Evolutionary conservation across 2,113 vertebrate genomes (phyloP), one percentile per base, ranked within the genome.

Genomic region (Perca fluviatilis): DNA sequence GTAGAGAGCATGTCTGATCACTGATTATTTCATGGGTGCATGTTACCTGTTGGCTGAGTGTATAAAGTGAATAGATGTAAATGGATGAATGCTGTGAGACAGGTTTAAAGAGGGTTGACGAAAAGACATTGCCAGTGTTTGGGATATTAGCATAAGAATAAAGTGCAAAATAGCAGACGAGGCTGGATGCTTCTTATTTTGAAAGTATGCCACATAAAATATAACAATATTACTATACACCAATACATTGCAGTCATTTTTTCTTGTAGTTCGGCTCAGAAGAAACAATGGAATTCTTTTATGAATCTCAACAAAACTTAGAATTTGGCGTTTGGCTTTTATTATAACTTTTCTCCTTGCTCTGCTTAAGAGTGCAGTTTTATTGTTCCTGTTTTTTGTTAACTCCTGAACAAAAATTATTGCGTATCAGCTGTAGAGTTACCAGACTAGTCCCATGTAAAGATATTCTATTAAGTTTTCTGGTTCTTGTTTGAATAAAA

Each of bases 11-110:
- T 73, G 77, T 70, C 75, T 67, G 63, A 84, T 84, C 71, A 53
- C 79, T 74, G 46, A 89, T 80, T 75, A 83, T 82, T 86, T 88
- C 19, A 83, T 81, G 25, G 33, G 61, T 57, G 70, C 63, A 74
- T 65, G 60, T 87, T 74, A 89, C 68, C 74, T 89, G 82, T 66
- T 65, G 58, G 61, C 61, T 65, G 69, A 71, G 40, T 11, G 40
- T 43, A 43, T 43, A 11, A 43, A 43, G 12, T 47, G 61, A 76
- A 63, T 27, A 14, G 6, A 58, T 47, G 43, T 58, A 10, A 67
- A 66, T 49, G 30, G 33, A 36, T 1, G 0, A 64, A 51, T 36
- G 6, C 9, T 9, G 13, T 36, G 25, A 60, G 43, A 6, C 23
- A 60, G 0, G 6, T 15, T 56, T 23, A 30, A 57, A 33, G 33